A percentile compares a stretch with the other conserved stretches of the same genome.
phyloP scores from a whole-genome alignment of 2,888 invertebrate species.

The Chydorus sphaericus region DNA sequence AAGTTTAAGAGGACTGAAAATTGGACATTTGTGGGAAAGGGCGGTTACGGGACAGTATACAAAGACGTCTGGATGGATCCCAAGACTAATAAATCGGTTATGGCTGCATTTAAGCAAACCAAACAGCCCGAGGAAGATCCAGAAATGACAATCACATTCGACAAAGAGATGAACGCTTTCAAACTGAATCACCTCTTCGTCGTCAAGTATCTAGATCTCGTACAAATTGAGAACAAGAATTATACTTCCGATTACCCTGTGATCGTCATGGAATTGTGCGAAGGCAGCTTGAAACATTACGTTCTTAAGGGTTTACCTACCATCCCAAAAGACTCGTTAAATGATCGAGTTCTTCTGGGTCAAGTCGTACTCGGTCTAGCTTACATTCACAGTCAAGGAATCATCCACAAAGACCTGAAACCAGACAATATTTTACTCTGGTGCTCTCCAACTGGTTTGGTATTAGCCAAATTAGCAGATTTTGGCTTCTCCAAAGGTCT shows the following conservation, averaged over 20 bases:
- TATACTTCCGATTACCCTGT: not conserved
- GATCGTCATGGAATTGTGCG: not conserved
- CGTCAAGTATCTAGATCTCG: not conserved
- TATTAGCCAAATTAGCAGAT: not conserved
- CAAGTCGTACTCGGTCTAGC: not conserved
- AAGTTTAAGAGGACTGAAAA: too few relatives aligned
- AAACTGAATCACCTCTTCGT: not conserved
- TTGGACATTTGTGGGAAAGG: too few relatives aligned
- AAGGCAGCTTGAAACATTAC: not conserved
- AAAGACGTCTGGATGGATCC: too few relatives aligned
- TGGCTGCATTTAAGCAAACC: too few relatives aligned
- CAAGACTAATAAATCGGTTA: too few relatives aligned
- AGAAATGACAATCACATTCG: too few relatives aligned
- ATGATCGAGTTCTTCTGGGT: not conserved
- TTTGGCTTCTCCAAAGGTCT: not conserved
- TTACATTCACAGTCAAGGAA: not conserved
- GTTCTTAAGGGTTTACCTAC: not conserved
- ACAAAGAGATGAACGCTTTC: too few relatives aligned
- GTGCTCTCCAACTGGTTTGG: not conserved
- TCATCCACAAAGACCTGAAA: slow-evolving; percentile 2
- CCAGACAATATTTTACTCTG: not conserved
- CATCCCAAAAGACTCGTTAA: not conserved
- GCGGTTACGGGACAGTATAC: too few relatives aligned
- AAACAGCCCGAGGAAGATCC: too few relatives aligned
- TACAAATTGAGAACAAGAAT: not conserved